phyloP scores from a whole-genome alignment of 2,888 invertebrate genomes.

The Agrilus cyanescens region DNA sequence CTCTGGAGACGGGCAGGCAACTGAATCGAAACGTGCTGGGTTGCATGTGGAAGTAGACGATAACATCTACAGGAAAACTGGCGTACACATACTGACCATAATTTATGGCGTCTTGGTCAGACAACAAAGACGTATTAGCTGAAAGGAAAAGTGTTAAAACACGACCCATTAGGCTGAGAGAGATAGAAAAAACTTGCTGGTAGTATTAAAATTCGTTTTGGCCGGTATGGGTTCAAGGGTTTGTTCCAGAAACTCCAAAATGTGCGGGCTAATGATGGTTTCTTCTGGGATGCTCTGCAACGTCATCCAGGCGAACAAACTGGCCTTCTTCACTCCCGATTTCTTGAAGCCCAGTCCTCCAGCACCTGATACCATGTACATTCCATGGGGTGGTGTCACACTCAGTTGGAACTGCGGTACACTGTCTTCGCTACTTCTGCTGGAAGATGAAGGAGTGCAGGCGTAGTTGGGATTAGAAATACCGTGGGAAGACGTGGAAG shows the following conservation, averaged over 20 bases:
- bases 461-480: conserved; percentile 35
- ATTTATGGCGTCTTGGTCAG: conserved; percentile 45
- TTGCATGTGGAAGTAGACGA: conserved; percentile 97
- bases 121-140: conserved; percentile 14
- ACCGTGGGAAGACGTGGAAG: conserved; percentile 26
- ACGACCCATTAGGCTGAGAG: neutral
- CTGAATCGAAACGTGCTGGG: conserved; percentile 94
- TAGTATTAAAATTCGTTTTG: conserved; percentile 26
- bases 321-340: conserved; percentile 71
- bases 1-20: conserved; percentile 87
- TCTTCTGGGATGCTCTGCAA: conserved; percentile 95
- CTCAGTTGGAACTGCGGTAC: conserved; percentile 16
- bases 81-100: conserved; percentile 76
- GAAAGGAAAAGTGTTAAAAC: neutral
- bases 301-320: conserved; percentile 90
- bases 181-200: conserved; percentile 14
- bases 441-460: conserved; percentile 24
- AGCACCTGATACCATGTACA: conserved; percentile 9
- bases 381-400: conserved; percentile 15
- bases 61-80: conserved; percentile 96
- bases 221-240: conserved; percentile 87
- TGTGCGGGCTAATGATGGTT: conserved; percentile 93
- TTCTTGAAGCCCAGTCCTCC: conserved; percentile 32
- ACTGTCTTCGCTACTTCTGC: conserved; percentile 21
- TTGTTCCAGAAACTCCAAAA: conserved; percentile 94